Percentiles rank a stretch among this genome's conserved stretches.
Evolutionary conservation across 2,888 invertebrate genomes (phyloP).

Genomic region (Ophion ellenae): DNA sequence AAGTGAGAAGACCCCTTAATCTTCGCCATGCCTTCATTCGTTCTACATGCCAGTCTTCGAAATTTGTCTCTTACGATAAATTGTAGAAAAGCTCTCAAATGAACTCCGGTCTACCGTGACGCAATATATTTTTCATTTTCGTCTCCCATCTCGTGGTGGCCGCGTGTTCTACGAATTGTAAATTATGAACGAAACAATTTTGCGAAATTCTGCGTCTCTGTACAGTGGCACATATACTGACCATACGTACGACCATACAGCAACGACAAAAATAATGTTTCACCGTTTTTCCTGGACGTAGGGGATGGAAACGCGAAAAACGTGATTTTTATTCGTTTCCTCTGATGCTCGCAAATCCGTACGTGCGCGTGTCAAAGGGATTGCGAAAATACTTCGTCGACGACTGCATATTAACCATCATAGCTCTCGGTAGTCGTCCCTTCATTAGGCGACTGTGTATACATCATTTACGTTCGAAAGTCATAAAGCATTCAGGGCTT

Average conservation of each 20-base stretch:
- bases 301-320: slow-evolving; percentile 17
- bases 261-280: slow-evolving; percentile 29
- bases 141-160: neutral
- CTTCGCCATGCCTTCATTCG: neutral
- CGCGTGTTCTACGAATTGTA: slow-evolving; percentile 5
- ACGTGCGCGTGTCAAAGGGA: neutral
- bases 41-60: neutral
- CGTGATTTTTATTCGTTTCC: slow-evolving; percentile 1
- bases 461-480: slow-evolving; percentile 1
- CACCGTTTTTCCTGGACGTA: slow-evolving; percentile 31
- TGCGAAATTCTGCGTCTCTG: neutral
- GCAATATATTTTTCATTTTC: slow-evolving; percentile 12
- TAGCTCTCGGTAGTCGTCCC: neutral
- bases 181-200: slow-evolving; percentile 13
- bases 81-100: neutral
- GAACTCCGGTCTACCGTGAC: neutral
- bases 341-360: neutral
- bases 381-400: slow-evolving; percentile 37
- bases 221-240: neutral
- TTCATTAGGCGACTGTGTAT: neutral
- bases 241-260: neutral
- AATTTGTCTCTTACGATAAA: neutral
- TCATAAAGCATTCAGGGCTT: slow-evolving; percentile 25
- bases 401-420: neutral
- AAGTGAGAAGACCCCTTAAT: neutral